A percentile compares a stretch with the other conserved stretches of the same genome.
Evolutionary conservation across 2,888 invertebrate species (phyloP).

Genomic region (Aphodius sticticus): DNA sequence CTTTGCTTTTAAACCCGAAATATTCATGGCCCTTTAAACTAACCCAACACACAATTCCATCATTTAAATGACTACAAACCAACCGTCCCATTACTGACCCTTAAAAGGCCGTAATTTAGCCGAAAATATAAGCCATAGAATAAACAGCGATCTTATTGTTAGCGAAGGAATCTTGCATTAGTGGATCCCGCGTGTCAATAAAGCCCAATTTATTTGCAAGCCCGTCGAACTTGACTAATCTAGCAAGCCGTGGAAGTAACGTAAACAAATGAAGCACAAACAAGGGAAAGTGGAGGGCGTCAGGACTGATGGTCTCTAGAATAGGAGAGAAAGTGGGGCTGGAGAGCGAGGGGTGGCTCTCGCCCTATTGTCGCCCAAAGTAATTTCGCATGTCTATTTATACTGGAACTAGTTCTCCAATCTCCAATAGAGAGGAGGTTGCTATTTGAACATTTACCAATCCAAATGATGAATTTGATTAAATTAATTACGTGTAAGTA

Average conservation of each 20-base stretch:
- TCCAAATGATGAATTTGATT: not conserved
- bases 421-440: not conserved
- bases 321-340: not conserved
- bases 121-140: not conserved
- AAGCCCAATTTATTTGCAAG: not conserved
- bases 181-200: not conserved
- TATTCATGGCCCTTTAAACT: too few species aligned
- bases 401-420: not conserved
- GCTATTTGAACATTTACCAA: not conserved
- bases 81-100: not conserved
- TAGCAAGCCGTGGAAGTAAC: slow-evolving; percentile 8
- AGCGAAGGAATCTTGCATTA: not conserved
- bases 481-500: too few species aligned
- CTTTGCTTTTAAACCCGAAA: too few species aligned
- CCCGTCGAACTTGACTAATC: not conserved
- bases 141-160: not conserved
- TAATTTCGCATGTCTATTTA: not conserved
- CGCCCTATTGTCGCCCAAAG: not conserved
- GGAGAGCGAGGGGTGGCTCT: not conserved
- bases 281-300: slow-evolving; percentile 14
- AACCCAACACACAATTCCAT: too few species aligned
- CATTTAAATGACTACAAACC: too few species aligned
- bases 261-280: slow-evolving; percentile 19
- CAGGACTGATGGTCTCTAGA: not conserved
- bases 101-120: not conserved